phyloP scores from a whole-genome alignment of 2,113 vertebrate genomes.

The Benitochromis conjunctus region DNA sequence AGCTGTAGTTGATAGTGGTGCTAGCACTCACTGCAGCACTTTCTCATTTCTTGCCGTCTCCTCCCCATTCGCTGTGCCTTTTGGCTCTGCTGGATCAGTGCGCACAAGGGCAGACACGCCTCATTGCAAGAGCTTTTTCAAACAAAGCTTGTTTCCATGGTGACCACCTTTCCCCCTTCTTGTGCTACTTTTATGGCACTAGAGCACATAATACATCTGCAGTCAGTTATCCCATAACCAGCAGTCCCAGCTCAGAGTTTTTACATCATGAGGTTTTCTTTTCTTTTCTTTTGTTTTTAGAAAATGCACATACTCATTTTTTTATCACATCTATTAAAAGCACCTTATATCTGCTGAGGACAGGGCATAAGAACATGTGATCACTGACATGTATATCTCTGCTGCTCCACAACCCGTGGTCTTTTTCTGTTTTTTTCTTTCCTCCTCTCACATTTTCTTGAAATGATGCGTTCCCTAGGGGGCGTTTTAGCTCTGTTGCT shows the following conservation, averaged over 20 bases:
- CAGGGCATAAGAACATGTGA: background rate
- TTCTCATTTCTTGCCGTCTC: background rate
- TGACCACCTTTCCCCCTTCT: constrained; percentile 41
- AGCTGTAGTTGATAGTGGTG: background rate
- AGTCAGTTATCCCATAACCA: background rate
- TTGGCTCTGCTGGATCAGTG: constrained; percentile 2
- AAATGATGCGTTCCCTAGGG: constrained; percentile 24
- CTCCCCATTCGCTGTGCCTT: background rate
- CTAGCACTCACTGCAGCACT: background rate
- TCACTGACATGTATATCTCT: constrained; percentile 9
- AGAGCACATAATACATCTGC: constrained; percentile 36
- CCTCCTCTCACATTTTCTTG: background rate
- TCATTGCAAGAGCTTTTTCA: constrained; percentile 50
- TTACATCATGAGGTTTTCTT: background rate
- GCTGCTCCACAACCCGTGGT: background rate
- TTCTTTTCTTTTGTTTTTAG: background rate
- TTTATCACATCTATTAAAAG: background rate
- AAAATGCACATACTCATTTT: background rate
- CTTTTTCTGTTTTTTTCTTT: constrained; percentile 5
- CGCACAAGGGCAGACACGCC: constrained; percentile 23
- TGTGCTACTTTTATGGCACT: constrained; percentile 29
- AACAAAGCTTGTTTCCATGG: constrained; percentile 69
- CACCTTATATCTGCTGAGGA: background rate
- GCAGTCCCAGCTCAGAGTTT: background rate
- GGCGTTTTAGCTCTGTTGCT: constrained; percentile 12